These are phyloP conservation scores for Siniperca scherzeri DNA, from an alignment of 2,797 vertebrate species.

Conservation along the genomic window DNA sequence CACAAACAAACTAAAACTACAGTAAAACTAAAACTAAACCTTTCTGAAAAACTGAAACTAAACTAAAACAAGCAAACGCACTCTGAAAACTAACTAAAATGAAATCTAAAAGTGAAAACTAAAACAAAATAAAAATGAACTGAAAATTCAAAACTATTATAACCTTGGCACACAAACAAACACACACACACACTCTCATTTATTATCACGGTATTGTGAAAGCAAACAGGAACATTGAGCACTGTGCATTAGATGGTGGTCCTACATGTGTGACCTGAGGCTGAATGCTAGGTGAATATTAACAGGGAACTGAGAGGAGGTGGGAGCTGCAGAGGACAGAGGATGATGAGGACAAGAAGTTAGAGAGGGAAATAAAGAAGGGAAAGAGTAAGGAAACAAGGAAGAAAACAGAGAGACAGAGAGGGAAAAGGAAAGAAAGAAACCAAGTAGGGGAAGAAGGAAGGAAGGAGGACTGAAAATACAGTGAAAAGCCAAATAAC, in stretches of 20 bases:
- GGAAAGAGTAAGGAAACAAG: neutral
- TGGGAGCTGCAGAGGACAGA: conserved; percentile 42
- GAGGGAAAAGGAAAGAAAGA: neutral
- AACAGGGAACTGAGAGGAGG: conserved; percentile 63
- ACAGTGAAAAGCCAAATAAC: neutral
- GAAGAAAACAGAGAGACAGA: neutral
- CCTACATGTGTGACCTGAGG: conserved; percentile 69
- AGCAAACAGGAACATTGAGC: conserved; percentile 65
- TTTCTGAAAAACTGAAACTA: no score
- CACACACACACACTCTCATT: conserved; percentile 6
- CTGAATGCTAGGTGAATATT: conserved; percentile 69
- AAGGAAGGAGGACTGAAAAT: neutral
- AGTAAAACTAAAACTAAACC: no score
- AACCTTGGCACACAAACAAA: neutral
- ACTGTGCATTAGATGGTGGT: conserved; percentile 49
- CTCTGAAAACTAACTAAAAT: no score
- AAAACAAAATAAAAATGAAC: no score
- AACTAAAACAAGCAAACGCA: no score
- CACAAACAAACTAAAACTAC: no score
- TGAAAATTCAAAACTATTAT: no score
- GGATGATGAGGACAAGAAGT: conserved; percentile 33
- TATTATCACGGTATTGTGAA: conserved; percentile 71
- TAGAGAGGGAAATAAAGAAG: neutral
- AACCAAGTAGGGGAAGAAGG: neutral
- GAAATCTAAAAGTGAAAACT: no score